A percentile compares a stretch with the other conserved stretches of the same genome.
Evolutionary conservation across 2,888 invertebrate genomes (phyloP).

Genomic region (Hydroisotoma schaefferi): DNA sequence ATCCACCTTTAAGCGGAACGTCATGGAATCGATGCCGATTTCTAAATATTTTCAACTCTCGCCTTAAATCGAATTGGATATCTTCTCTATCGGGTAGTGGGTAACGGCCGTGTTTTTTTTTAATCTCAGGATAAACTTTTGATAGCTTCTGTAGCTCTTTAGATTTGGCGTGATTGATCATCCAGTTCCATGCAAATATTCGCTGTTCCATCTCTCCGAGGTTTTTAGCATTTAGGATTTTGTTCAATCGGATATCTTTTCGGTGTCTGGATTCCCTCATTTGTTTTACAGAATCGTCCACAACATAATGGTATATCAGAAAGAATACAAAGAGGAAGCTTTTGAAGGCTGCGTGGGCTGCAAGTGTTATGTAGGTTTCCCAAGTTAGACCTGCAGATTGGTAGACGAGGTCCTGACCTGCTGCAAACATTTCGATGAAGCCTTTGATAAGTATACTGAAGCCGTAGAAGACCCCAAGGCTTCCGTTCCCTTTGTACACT

Average conservation of each 20-base stretch:
- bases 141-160: background rate
- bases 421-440: background rate
- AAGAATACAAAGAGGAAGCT: background rate
- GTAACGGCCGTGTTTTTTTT: background rate
- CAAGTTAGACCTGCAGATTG: background rate
- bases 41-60: background rate
- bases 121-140: background rate
- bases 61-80: background rate
- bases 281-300: background rate
- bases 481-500: background rate
- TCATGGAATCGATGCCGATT: background rate
- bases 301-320: background rate
- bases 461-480: background rate
- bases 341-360: background rate
- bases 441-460: background rate
- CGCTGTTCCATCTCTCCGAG: background rate
- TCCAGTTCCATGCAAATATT: conserved; percentile 1
- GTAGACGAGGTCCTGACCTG: background rate
- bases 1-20: background rate
- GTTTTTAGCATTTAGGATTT: background rate
- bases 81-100: background rate
- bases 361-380: background rate
- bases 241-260: background rate
- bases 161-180: background rate
- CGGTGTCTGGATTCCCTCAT: background rate